Evolutionary conservation across 2,888 invertebrate species (phyloP).

Genomic region (Limnephilus lunatus): DNA sequence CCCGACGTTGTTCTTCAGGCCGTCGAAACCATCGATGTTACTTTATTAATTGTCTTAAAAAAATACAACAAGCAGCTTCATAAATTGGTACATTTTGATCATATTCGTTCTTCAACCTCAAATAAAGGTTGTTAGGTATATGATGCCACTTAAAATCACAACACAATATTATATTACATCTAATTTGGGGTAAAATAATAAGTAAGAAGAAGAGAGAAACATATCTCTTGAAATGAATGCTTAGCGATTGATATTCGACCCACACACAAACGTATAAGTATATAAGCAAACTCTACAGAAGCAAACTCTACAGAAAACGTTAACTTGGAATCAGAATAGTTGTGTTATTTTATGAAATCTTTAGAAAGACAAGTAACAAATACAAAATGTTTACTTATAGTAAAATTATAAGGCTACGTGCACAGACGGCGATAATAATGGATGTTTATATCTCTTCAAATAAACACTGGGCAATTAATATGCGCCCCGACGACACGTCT

Average conservation of each 20-base stretch:
- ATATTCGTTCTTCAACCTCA: too few relatives aligned
- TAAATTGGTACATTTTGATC: too few relatives aligned
- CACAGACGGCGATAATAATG: neutral
- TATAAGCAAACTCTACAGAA: neutral
- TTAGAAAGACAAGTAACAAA: neutral
- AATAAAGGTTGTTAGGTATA: too few relatives aligned
- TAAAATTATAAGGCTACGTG: neutral
- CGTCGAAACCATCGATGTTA: too few relatives aligned
- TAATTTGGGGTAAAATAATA: too few relatives aligned
- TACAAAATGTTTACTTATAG: neutral
- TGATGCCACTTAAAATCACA: too few relatives aligned
- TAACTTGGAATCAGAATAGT: neutral
- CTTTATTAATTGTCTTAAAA: too few relatives aligned
- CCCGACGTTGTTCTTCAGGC: too few relatives aligned
- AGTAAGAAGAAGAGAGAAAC: too few relatives aligned
- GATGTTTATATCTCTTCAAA: conserved; percentile 8
- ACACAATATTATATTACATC: too few relatives aligned
- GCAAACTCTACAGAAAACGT: neutral
- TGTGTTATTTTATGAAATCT: neutral
- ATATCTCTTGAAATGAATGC: neutral
- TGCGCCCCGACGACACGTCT: conserved; percentile 8
- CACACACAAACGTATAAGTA: neutral
- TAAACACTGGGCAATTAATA: conserved; percentile 17
- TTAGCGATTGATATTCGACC: too few relatives aligned
- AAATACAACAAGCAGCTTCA: too few relatives aligned